Base-by-base conservation (phyloP, 2,797 vertebrate species). In the Acomys russatus region DNA sequence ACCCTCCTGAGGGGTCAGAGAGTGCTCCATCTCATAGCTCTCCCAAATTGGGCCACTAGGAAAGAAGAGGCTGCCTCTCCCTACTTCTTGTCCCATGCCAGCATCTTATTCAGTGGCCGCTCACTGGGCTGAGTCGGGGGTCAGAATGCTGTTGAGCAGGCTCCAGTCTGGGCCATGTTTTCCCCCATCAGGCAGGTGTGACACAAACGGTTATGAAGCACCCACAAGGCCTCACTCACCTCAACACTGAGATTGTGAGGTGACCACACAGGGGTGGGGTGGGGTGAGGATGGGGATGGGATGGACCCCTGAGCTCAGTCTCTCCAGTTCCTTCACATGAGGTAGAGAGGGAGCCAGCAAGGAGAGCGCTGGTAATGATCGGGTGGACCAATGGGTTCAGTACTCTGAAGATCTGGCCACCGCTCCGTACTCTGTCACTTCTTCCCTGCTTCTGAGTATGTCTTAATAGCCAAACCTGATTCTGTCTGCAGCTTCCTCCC, bases 381-480 rank as follows among this genome's bases (percentile, higher is more conserved):
- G 44, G 70, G n/a, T 17, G n/a, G 76, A 18, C 56, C 63, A 49
- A 61, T 59, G 63, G 33, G 44, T 64, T 71, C 90, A 8, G 80
- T 7, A 89, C n/a, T 85, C 84, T 30, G 70, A 71, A 86, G 68
- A 35, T 79, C 76, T 77, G 38, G 79, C 74, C 15, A 49, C 74
- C 49, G 70, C 9, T 1, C 44, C 5, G 33, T 49, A 68, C 22
- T 25, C 28, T 79, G 54, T 59, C 74, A 30, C 59, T 8, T 59
- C 70, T 77, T 63, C 22, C 38, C 78, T 84, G 35, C 78, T 92
- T 76, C 79, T 91, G 59, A 70, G 63, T 87, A 33, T 44, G 86
- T 78, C 87, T 23, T 17, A 10, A 70, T 0, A 33, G 35, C 30
- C 22, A 51, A 17, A 30, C 77, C 61, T 9, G 80, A 87, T 14